Base-by-base conservation (phyloP, 2,797 vertebrate species). In the Calcarius lapponicus region DNA sequence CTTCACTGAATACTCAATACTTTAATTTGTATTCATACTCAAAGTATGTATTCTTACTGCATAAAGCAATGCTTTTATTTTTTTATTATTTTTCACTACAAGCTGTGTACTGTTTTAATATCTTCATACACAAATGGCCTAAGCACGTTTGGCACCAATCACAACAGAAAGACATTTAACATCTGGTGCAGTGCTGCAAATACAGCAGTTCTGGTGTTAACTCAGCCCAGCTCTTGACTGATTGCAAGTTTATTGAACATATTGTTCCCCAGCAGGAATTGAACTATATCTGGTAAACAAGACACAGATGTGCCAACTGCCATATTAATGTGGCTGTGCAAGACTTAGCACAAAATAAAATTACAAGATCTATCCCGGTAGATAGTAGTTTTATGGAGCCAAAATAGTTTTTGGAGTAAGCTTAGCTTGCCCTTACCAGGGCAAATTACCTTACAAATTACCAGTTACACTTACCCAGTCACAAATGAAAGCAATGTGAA, bases 251-350 rank as follows among this genome's bases (percentile, higher is more conserved):
- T 91, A 96, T 86, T 88, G 86, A 94, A 92, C 86, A 57, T 76
- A 93, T 36, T 82, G 88, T 93, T 96, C 91, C 81, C 53, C 71
- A 90, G 69, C 57, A 91, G 84, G 61, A 89, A 85, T 40, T 95
- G 32, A 93, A 88, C 72, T 85, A 1, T 88, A 91, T 94, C 54
- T 91, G 76, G 73, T 86, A 96, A 95, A 96, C 93, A 93, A 91
- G 91, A 67, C 60, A 91, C 88, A 95, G 80, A 86, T 73, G 64
- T 75, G 74, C 86, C 94, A 93, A 94, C 20, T 87, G 70, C 73
- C 88, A 87, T 87, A 53, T 70, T 90, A 60, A 74, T 38, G 22
- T 71, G 70, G 61, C 70, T 76, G 17, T 69, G 83, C 32, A 80
- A 89, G 82, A 87, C 50, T 69, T 60, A 70, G 48, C 74, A 92